Evolutionary conservation across 2,797 vertebrate genomes (phyloP).

Genomic region (Phrynocephalus forsythii): DNA sequence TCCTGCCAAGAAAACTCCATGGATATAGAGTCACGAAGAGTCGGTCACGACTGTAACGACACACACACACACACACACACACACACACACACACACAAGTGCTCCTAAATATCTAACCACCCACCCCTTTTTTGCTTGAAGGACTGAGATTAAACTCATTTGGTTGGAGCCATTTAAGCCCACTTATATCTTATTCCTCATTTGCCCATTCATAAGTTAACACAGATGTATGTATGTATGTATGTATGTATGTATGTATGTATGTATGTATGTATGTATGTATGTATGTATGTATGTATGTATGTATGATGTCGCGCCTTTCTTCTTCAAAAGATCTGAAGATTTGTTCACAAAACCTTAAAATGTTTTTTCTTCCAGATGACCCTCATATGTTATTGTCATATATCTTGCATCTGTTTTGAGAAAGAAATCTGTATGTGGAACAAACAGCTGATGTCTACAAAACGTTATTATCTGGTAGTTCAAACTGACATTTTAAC

Average conservation of each 20-base stretch:
- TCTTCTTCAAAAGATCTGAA: too few relatives aligned
- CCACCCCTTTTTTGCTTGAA: background rate
- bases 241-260: too few relatives aligned
- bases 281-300: too few relatives aligned
- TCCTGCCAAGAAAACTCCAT: too few relatives aligned
- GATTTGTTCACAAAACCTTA: background rate
- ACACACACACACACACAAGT: too few relatives aligned
- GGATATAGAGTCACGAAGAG: too few relatives aligned
- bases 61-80: background rate
- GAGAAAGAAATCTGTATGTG: background rate
- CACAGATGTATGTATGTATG: background rate
- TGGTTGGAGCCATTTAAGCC: background rate
- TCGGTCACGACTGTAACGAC: too few relatives aligned
- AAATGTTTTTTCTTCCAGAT: background rate
- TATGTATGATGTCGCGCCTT: too few relatives aligned
- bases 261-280: too few relatives aligned
- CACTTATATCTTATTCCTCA: background rate
- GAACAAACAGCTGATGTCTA: background rate
- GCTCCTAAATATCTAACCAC: background rate
- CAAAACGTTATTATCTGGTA: background rate
- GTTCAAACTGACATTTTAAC: background rate
- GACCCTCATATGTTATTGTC: background rate
- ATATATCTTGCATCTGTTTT: background rate
- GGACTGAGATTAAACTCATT: background rate
- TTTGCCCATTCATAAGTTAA: background rate